Conservation (phyloP, 2,113 vertebrate genomes). For the Probosciger aterrimus region DNA sequence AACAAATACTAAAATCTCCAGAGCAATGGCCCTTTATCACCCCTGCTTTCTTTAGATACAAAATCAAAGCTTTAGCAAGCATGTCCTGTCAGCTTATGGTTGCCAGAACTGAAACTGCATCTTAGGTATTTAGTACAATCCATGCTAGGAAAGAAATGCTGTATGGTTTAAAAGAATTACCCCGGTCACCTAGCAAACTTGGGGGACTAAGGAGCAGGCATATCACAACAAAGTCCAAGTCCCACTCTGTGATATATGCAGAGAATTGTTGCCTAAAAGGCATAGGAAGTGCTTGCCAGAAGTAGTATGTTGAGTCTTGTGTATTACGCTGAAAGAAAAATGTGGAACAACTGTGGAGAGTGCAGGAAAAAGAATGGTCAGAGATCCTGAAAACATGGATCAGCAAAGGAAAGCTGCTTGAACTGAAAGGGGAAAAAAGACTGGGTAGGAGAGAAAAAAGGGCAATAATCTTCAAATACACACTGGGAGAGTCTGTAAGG, state of each 20-base stretch:
- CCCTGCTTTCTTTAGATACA: slow-evolving; percentile 21
- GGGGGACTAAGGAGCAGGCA: background rate
- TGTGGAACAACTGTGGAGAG: background rate
- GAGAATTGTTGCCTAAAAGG: background rate
- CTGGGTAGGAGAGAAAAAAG: background rate
- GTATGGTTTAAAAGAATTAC: background rate
- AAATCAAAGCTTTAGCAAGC: slow-evolving; percentile 41
- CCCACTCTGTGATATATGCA: background rate
- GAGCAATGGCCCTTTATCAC: slow-evolving; percentile 47
- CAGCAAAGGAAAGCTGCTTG: background rate
- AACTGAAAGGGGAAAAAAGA: background rate
- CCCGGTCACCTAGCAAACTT: background rate
- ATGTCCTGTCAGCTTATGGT: slow-evolving; percentile 31
- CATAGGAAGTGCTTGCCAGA: background rate
- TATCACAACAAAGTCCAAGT: background rate
- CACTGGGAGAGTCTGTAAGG: background rate
- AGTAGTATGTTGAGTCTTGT: background rate
- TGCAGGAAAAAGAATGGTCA: background rate
- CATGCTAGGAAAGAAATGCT: background rate
- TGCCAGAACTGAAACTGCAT: slow-evolving; percentile 34
- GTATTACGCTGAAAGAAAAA: background rate
- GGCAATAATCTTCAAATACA: background rate
- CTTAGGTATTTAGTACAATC: background rate
- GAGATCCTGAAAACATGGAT: background rate
- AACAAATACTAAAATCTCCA: slow-evolving; percentile 68